Conservation (phyloP, 2,113 vertebrate genomes). For the Heliornis fulica region DNA sequence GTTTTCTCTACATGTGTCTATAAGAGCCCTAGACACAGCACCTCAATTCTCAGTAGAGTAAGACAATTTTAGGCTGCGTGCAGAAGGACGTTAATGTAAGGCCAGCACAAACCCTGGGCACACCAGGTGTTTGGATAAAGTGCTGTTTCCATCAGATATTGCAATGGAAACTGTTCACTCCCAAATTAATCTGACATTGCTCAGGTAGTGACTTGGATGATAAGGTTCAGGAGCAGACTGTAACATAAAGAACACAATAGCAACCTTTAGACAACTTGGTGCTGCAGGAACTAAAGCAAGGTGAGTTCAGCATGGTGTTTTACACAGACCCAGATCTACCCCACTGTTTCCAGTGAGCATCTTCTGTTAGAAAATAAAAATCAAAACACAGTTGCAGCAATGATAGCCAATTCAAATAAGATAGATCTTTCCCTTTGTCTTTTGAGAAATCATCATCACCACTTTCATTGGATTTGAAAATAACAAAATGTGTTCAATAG, state of each 20-base stretch:
- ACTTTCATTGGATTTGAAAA: not conserved
- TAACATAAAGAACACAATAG: not conserved
- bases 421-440: not conserved
- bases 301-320: not conserved
- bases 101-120: not conserved
- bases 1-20: not conserved
- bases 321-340: not conserved
- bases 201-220: not conserved
- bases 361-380: not conserved
- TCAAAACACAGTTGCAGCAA: not conserved
- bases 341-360: not conserved
- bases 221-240: not conserved
- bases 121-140: not conserved
- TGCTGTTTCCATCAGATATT: not conserved
- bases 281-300: not conserved
- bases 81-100: not conserved
- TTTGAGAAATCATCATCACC: not conserved
- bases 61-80: not conserved
- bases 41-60: not conserved
- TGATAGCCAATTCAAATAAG: not conserved
- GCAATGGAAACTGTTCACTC: not conserved
- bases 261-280: not conserved
- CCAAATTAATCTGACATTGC: not conserved
- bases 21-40: not conserved
- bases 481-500: not conserved